These are phyloP conservation scores for Lasioglossum baleicum DNA, from an alignment of 1,140 invertebrate genomes.

Conservation along the genomic window DNA sequence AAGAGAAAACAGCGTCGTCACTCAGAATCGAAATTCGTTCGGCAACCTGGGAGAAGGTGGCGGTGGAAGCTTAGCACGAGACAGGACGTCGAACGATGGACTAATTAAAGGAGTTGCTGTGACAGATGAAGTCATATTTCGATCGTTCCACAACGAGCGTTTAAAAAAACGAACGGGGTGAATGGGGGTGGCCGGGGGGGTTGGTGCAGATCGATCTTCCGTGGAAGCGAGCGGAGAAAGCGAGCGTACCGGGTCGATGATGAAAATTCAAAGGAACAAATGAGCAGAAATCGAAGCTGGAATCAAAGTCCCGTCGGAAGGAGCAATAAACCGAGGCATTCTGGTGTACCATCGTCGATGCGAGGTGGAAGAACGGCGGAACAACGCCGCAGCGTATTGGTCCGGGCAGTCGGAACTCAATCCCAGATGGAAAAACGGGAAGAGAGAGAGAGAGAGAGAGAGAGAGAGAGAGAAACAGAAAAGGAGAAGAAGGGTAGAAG, in stretches of 20 bases:
- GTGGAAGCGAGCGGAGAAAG: neutral
- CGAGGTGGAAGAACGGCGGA: neutral
- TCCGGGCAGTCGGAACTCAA: neutral
- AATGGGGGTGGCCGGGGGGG: neutral
- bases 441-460: neutral
- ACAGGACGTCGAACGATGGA: too few relatives aligned
- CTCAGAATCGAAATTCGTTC: too few relatives aligned
- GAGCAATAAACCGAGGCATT: neutral
- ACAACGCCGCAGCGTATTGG: neutral
- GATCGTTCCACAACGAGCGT: too few relatives aligned
- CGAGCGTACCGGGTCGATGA: neutral
- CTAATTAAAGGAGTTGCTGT: too few relatives aligned
- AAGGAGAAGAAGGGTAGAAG: neutral
- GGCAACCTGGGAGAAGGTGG: too few relatives aligned
- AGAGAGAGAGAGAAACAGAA: neutral
- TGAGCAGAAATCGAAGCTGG: too few relatives aligned
- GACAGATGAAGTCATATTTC: too few relatives aligned
- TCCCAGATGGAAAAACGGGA: neutral
- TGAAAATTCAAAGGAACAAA: neutral
- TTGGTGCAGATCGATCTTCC: neutral
- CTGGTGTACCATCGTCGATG: neutral
- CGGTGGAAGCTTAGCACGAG: too few relatives aligned
- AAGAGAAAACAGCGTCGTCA: too few relatives aligned
- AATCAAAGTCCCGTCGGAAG: neutral
- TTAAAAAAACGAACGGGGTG: neutral